phyloP scores from a whole-genome alignment of 2,113 vertebrate species.

The Emydocephalus ijimae region DNA sequence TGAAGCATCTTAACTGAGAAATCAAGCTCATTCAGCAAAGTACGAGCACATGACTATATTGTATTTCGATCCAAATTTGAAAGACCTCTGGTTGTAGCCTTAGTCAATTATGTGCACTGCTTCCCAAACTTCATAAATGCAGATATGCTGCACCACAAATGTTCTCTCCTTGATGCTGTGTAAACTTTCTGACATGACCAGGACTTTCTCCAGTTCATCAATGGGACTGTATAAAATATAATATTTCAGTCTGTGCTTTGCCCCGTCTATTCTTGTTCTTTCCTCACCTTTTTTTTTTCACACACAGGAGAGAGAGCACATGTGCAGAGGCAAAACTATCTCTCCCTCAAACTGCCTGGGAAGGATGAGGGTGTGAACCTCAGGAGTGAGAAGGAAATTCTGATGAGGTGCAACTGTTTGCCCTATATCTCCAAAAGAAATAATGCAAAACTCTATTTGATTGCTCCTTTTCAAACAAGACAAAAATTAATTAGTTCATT shows the following conservation, averaged over 20 bases:
- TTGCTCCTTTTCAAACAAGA: neutral
- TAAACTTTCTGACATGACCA: neutral
- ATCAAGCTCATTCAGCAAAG: neutral
- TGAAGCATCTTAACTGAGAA: neutral
- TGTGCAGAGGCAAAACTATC: neutral
- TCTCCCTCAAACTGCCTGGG: neutral
- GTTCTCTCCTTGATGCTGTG: neutral
- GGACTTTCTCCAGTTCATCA: neutral
- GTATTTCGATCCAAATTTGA: neutral
- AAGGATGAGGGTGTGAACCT: neutral
- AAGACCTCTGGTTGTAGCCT: neutral
- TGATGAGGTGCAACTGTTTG: neutral
- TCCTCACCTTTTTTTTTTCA: neutral
- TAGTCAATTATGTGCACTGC: neutral
- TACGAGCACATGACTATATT: neutral
- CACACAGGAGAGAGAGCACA: neutral
- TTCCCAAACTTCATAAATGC: neutral
- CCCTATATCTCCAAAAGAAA: neutral
- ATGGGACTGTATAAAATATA: neutral
- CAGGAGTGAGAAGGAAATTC: neutral
- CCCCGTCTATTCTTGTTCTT: neutral
- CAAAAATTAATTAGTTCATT: neutral
- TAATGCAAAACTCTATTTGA: neutral
- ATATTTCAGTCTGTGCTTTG: neutral
- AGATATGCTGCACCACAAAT: neutral